Base-by-base conservation (phyloP, 2,113 vertebrate species). In the Myiagra hebetior region DNA sequence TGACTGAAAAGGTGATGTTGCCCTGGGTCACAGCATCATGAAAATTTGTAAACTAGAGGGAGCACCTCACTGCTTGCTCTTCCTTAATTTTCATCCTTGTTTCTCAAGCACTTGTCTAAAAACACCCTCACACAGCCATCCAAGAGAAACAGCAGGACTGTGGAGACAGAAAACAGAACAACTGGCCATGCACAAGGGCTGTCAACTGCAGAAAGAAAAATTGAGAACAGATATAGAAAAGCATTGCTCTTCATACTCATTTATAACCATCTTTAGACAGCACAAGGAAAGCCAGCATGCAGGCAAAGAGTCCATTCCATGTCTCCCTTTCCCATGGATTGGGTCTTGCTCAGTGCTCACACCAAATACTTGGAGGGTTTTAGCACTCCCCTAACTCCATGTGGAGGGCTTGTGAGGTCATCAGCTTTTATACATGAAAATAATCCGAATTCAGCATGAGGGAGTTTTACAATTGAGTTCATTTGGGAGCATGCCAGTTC, bases 401-500 rank as follows among this genome's bases (percentile, higher is more conserved):
- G 13, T 26, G 41, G 15, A 88, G 28, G 44, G 12, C 31, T 88
- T 86, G 63, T 80, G 82, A 94, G 79, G 79, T 86, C 92, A 94
- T 74, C 75, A 53, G 64, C 50, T 88, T 90, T 56, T 23, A 47
- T 6, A 72, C 1, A 17, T 2, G 20, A 76, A 81, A 39, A 28
- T 59, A 35, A 10, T 14, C 59, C 5, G 0, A 91, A 91, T 77
- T 60, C 73, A 86, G 28, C 59, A 63, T 1, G 1, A 88, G 42
- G 12, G 55, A 95, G 62, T 86, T 93, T 87, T 90, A 65, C 73
- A 85, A 44, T n/a, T 63, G 46, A 56, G 83, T 50, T 75, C 64
- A 35, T 70, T 39, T 91, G 85, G 73, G 52, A 88, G 37, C 0
- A 1, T 22, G 88, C 85, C 92, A 80, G 47, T 10, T 56, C 62